Percentiles rank a stretch among this genome's conserved stretches.
These are phyloP conservation scores for Lithophane semibrunnea DNA, from an alignment of 2,888 invertebrate genomes.

Conservation along the genomic window DNA sequence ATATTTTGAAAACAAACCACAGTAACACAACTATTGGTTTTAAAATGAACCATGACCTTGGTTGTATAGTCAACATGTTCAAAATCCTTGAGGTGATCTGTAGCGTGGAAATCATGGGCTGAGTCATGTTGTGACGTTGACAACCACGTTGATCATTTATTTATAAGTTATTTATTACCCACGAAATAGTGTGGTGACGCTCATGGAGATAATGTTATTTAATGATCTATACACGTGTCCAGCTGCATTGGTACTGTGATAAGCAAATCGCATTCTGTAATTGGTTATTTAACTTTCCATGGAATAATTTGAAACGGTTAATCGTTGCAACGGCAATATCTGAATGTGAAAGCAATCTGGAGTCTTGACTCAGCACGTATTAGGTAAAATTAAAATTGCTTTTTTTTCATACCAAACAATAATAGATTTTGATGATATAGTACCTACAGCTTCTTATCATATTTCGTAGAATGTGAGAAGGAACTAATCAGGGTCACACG, in stretches of 20 bases:
- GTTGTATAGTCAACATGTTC: slow-evolving; percentile 55
- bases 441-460: background rate
- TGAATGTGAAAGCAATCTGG: background rate
- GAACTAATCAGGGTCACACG: slow-evolving; percentile 24
- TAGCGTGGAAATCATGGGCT: slow-evolving; percentile 76
- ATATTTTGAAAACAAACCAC: background rate
- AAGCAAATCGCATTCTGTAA: slow-evolving; percentile 34
- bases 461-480: slow-evolving; percentile 34
- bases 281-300: slow-evolving; percentile 26
- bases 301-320: slow-evolving; percentile 21
- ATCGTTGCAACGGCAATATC: background rate
- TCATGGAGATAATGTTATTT: slow-evolving; percentile 31
- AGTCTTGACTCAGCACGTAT: background rate
- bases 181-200: slow-evolving; percentile 42
- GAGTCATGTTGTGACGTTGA: slow-evolving; percentile 69
- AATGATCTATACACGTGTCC: slow-evolving; percentile 34
- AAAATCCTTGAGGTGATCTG: slow-evolving; percentile 77
- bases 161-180: slow-evolving; percentile 13
- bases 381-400: background rate
- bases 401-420: background rate
- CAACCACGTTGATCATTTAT: slow-evolving; percentile 21
- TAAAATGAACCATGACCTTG: slow-evolving; percentile 45
- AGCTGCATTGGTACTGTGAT: slow-evolving; percentile 20
- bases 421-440: slow-evolving; percentile 13
- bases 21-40: slow-evolving; percentile 34